Conservation (phyloP, 1,140 invertebrate species). For the Oedothorax gibbosus region DNA sequence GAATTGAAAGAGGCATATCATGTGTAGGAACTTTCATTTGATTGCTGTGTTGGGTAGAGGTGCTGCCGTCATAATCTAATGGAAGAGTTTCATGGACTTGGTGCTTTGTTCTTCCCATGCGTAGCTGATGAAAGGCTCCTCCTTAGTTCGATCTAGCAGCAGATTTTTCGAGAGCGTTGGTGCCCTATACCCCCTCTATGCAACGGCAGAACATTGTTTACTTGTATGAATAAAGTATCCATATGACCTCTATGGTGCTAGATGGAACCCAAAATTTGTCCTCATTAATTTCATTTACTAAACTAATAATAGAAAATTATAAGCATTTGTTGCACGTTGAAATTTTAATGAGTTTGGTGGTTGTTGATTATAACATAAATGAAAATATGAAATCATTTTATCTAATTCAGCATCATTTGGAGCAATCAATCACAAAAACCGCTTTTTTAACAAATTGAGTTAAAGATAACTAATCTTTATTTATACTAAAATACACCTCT, state of each 20-base stretch:
- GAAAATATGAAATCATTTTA: too few relatives aligned
- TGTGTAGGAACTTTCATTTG: slow-evolving; percentile 44
- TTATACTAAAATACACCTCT: too few relatives aligned
- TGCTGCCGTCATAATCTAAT: slow-evolving; percentile 39
- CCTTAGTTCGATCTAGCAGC: slow-evolving; percentile 54
- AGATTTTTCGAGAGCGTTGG: slow-evolving; percentile 48
- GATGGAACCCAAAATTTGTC: slow-evolving; percentile 46
- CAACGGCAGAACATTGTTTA: slow-evolving; percentile 50
- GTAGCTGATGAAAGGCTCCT: slow-evolving; percentile 39
- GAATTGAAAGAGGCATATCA: slow-evolving; percentile 52
- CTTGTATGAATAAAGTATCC: slow-evolving; percentile 59
- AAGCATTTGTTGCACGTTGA: too few relatives aligned
- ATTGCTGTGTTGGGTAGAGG: slow-evolving; percentile 42
- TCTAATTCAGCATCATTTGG: too few relatives aligned
- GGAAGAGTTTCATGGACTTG: slow-evolving; percentile 48
- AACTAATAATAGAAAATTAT: neutral
- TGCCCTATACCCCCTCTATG: slow-evolving; percentile 46
- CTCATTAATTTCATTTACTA: neutral
- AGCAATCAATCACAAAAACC: too few relatives aligned
- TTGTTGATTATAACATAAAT: too few relatives aligned
- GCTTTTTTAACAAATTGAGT: too few relatives aligned
- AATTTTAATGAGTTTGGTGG: too few relatives aligned
- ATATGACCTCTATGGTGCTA: slow-evolving; percentile 58
- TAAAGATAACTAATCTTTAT: too few relatives aligned
- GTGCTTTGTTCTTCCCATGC: slow-evolving; percentile 59